Evolutionary conservation across 92 coral and sea anemone genomes (phyloP), one percentile per base, ranked within the genome.

Genomic region (Galaxea fascicularis): DNA sequence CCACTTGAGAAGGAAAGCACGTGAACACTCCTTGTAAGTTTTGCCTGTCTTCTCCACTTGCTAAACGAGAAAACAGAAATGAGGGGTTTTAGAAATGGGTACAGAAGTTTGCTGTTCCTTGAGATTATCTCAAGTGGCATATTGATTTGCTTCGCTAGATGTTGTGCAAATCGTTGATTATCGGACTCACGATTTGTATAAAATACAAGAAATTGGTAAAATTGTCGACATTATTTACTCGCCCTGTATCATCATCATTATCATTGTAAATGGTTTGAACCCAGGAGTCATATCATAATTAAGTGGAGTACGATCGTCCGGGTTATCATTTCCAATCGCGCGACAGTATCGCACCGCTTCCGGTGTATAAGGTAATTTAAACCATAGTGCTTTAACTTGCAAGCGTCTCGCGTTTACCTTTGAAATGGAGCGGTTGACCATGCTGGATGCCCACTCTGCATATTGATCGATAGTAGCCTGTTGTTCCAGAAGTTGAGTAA

Each of bases 401-500:
- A 30, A 13, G 1, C 66, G 29, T 26, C 9, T 28, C 30, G 14
- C 74, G 45, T 76, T 65, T 72, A 95, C 99, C 95, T 97, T 91
- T 10, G 90, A 74, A 52, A 97, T 90, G 63, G 94, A 97, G 67
- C 97, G 91, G 74, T 97, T 95, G 47, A 97, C 99, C 67, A 97
- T 72, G 7, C 91, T 93, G 8, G 97, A 91, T 14, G 99, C 98
- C 99, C 99, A 97, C 41, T 97, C 99, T 4, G 99, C 99, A 46
- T 97, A 97, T 66, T 97, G 99, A 69, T 97, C 99, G 17, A 97
- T 97, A 2, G 99, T 95, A 4, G 99, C 98, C 79, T 97, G 99
- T 59, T 97, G 99, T 82, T 97, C 99, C 52, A 97, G 95, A 49
- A 97, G 94, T 70, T 94, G 98, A 0, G 98, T 93, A 66, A 97